Evolutionary conservation across 2,113 vertebrate species (phyloP).

Genomic region (Calidris pugnax): DNA sequence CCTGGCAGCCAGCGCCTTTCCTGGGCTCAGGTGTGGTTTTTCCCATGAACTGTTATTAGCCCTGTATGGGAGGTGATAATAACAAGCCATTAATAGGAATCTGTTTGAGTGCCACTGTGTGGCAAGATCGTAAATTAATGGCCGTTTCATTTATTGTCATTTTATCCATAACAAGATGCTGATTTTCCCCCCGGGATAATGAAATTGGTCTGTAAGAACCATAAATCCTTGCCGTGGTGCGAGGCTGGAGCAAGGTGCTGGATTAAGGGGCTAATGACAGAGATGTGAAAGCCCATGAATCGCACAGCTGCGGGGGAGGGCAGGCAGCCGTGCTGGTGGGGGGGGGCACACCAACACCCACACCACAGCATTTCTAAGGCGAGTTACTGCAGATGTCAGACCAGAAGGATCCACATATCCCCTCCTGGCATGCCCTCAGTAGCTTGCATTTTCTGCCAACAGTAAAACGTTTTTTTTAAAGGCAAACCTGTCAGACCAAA

Average conservation of each 20-base stretch:
- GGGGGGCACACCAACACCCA: rapidly evolving
- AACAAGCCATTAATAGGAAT: constrained; percentile 12
- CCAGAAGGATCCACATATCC: background rate
- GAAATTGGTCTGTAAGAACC: constrained; percentile 55
- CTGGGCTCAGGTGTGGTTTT: background rate
- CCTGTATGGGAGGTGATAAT: constrained; percentile 29
- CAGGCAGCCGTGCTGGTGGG: rapidly evolving
- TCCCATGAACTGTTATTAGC: constrained; percentile 9
- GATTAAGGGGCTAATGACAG: constrained; percentile 42
- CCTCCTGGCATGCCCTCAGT: background rate
- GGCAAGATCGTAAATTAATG: constrained; percentile 45
- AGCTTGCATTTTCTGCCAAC: background rate
- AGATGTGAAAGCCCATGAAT: background rate
- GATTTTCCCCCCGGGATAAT: constrained; percentile 59
- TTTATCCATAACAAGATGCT: constrained; percentile 62
- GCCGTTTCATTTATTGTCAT: constrained; percentile 55
- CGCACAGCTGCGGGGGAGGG: rapidly evolving
- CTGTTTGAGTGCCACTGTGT: constrained; percentile 53
- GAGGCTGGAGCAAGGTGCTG: background rate
- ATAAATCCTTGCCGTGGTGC: constrained; percentile 25
- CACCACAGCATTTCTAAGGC: rapidly evolving
- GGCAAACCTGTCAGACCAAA: background rate
- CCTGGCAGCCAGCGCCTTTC: background rate
- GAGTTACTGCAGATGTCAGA: background rate
- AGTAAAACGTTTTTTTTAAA: background rate